Evolutionary conservation across 2,797 vertebrate genomes (phyloP).

Genomic region (Sebastes matsubarae): DNA sequence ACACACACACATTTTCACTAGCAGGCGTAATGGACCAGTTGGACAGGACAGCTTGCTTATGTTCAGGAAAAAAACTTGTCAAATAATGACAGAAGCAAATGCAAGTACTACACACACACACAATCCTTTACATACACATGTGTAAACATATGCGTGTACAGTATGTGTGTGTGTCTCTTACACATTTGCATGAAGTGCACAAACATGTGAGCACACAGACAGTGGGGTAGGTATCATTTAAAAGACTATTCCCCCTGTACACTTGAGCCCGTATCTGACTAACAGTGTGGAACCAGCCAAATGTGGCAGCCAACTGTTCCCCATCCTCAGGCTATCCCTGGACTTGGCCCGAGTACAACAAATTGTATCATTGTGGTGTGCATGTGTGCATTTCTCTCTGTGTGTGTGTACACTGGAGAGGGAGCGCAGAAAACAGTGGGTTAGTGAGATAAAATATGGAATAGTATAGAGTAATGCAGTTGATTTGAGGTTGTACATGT

Average conservation of each 20-base stretch:
- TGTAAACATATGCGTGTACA: conserved; percentile 10
- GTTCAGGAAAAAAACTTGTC: conserved; percentile 59
- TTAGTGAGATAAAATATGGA: conserved; percentile 20
- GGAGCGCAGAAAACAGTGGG: conserved; percentile 1
- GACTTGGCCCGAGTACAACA: conserved; percentile 73
- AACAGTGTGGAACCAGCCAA: conserved; percentile 84
- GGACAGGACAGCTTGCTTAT: conserved; percentile 80
- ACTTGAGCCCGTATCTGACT: conserved; percentile 80
- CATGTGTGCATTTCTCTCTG: conserved; percentile 17
- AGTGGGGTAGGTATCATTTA: conserved; percentile 76
- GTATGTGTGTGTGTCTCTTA: conserved; percentile 3
- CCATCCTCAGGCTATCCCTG: conserved; percentile 76
- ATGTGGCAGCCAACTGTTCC: conserved; percentile 84
- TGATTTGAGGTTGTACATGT: background rate
- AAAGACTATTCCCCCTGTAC: conserved; percentile 74
- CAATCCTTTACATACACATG: conserved; percentile 9
- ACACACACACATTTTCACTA: conserved; percentile 53
- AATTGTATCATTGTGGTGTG: conserved; percentile 59
- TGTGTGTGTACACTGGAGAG: conserved; percentile 20
- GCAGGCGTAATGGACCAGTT: conserved; percentile 77
- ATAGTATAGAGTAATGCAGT: background rate
- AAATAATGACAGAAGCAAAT: conserved; percentile 62
- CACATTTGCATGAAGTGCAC: conserved; percentile 34
- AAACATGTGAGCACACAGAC: conserved; percentile 29
- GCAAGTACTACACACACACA: background rate